Evolutionary conservation across 2,113 vertebrate species (phyloP).

Genomic region (Microcebus ravelobensis): DNA sequence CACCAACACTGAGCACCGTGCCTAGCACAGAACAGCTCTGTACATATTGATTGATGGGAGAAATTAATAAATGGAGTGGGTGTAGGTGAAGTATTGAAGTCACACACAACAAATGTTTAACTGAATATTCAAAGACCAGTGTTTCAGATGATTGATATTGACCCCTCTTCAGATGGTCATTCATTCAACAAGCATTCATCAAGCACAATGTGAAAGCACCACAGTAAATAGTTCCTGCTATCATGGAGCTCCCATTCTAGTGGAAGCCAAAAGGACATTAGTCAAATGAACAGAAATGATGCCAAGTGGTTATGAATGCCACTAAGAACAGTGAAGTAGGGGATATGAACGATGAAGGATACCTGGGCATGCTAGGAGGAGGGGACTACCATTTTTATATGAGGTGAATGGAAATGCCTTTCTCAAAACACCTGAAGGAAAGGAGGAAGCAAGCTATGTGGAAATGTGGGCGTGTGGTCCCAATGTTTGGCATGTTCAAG

Average conservation of each 20-base stretch:
- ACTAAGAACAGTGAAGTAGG: not conserved
- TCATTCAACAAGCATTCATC: not conserved
- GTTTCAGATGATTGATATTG: not conserved
- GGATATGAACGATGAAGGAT: not conserved
- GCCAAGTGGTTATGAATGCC: not conserved
- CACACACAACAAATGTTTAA: not conserved
- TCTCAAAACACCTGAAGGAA: not conserved
- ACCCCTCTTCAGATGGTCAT: not conserved
- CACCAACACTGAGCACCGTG: not conserved
- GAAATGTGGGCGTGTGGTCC: not conserved
- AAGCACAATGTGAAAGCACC: too few species aligned
- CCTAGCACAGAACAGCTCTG: not conserved
- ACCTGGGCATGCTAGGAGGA: not conserved
- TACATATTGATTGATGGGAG: not conserved
- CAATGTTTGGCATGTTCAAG: not conserved
- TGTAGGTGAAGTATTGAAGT: not conserved
- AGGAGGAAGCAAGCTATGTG: not conserved
- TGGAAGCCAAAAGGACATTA: not conserved
- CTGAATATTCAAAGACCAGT: not conserved
- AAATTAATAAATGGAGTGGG: not conserved
- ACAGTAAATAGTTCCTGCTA: not conserved
- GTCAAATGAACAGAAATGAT: not conserved
- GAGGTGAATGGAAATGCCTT: not conserved
- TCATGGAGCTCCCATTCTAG: not conserved
- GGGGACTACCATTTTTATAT: not conserved